phyloP scores from a whole-genome alignment of 2,888 invertebrate genomes.

The Alloscopus bannaensis region DNA sequence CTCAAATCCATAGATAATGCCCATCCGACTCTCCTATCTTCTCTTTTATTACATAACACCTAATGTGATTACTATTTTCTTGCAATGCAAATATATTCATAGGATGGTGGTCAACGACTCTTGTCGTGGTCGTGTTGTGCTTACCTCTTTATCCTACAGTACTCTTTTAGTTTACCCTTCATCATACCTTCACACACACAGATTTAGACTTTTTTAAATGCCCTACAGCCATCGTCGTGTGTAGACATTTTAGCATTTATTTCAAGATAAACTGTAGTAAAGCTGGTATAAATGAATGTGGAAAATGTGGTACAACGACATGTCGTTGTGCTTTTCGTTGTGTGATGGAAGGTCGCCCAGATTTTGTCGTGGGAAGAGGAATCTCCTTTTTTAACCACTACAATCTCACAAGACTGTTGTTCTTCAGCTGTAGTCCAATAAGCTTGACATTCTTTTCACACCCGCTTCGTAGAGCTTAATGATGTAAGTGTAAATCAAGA shows the following conservation, averaged over 20 bases:
- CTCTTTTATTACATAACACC: constrained; percentile 29
- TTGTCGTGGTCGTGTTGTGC: constrained; percentile 16
- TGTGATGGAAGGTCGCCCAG: constrained; percentile 58
- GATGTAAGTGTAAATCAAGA: no score
- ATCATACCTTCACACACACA: no score
- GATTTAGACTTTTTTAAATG: no score
- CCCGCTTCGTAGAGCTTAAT: constrained; percentile 4
- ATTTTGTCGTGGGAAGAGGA: constrained; percentile 61
- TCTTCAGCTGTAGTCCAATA: not conserved
- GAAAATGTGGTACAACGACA: constrained; percentile 16
- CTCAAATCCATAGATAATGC: not conserved
- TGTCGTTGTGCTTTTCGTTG: constrained; percentile 11
- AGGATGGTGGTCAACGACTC: constrained; percentile 51
- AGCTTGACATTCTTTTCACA: constrained; percentile 8
- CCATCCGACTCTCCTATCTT: not conserved
- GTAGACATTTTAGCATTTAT: no score
- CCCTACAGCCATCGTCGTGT: no score
- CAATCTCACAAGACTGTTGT: no score
- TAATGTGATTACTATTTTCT: constrained; percentile 26
- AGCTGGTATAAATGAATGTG: constrained; percentile 7
- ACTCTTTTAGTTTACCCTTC: constrained; percentile 43
- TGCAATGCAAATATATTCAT: no score
- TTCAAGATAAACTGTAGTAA: no score
- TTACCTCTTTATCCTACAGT: constrained; percentile 36
- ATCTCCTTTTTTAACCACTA: constrained; percentile 55